phyloP scores from a whole-genome alignment of 2,113 vertebrate genomes.

The Patagioenas fasciata region DNA sequence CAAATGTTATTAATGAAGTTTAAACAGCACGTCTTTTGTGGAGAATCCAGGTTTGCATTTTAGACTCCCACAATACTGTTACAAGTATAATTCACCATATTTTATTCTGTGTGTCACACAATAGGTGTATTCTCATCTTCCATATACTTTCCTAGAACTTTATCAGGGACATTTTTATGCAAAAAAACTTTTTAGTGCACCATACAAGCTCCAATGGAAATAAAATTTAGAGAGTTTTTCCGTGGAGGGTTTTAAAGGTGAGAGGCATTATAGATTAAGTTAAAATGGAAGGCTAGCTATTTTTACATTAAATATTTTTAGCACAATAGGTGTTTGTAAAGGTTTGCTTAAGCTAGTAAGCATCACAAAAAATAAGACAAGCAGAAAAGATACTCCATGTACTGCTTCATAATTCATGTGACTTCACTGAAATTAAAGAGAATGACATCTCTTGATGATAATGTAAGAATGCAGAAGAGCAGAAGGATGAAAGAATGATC shows the following conservation, averaged over 20 bases:
- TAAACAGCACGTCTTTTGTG: not conserved
- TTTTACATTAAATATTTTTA: not conserved
- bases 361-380: not conserved
- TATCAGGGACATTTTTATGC: not conserved
- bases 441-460: not conserved
- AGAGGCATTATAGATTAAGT: not conserved
- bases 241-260: not conserved
- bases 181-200: not conserved
- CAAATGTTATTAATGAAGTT: not conserved
- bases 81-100: not conserved
- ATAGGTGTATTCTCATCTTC: not conserved
- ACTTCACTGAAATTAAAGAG: constrained; percentile 17
- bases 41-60: not conserved
- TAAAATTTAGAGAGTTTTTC: not conserved
- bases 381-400: not conserved
- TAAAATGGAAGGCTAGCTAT: not conserved
- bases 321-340: not conserved
- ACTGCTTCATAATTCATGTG: constrained; percentile 23
- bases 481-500: constrained; percentile 19
- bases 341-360: not conserved
- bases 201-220: not conserved
- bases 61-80: not conserved
- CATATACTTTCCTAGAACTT: not conserved
- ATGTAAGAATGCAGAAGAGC: not conserved
- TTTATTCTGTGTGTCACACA: not conserved